These are phyloP conservation scores for Danio kyathit DNA, from an alignment of 2,797 vertebrate genomes.

Conservation along the genomic window DNA sequence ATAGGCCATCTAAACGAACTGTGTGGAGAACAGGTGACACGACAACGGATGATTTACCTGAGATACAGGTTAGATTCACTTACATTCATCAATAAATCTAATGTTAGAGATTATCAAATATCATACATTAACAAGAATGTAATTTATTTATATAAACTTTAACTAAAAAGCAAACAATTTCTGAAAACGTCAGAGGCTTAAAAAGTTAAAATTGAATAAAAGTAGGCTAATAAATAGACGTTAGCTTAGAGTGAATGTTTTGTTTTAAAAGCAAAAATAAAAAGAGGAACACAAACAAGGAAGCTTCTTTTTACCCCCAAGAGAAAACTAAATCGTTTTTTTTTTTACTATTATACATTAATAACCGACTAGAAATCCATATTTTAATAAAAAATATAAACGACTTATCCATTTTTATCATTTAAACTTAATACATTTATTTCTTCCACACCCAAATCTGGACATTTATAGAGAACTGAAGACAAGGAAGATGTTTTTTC, in stretches of 20 bases:
- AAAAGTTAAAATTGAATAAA: neutral
- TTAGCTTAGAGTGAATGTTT: neutral
- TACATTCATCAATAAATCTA: neutral
- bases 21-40: constrained; percentile 21
- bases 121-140: neutral
- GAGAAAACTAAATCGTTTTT: neutral
- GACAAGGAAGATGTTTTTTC: neutral
- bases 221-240: neutral
- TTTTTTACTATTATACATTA: neutral
- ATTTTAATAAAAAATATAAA: neutral
- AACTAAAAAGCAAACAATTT: neutral
- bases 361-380: neutral
- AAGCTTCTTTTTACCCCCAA: constrained; percentile 1
- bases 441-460: neutral
- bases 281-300: constrained; percentile 52
- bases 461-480: neutral
- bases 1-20: neutral
- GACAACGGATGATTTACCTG: neutral
- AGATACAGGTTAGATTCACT: neutral
- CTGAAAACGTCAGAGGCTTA: neutral
- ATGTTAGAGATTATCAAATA: neutral
- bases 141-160: no score
- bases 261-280: neutral
- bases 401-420: neutral
- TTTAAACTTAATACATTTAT: neutral